Evolutionary conservation across 92 coral and sea anemone genomes (phyloP).

Genomic region (Bergia sp.): DNA sequence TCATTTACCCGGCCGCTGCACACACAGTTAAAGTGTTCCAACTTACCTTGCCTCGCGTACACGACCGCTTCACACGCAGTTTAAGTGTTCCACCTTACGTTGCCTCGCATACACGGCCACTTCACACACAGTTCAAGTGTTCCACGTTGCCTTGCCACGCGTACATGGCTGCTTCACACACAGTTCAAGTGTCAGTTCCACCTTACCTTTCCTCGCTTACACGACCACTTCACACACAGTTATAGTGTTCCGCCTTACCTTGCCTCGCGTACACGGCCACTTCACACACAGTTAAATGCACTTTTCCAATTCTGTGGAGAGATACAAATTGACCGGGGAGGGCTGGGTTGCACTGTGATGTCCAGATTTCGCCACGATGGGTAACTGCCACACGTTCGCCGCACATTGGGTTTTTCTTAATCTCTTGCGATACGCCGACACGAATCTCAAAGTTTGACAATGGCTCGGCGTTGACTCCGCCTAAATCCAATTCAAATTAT

Average conservation of each 20-base stretch:
- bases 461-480: constrained; percentile 57
- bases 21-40: too few relatives aligned
- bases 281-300: constrained; percentile 67
- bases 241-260: constrained; percentile 33
- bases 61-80: too few relatives aligned
- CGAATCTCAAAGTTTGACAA: constrained; percentile 69
- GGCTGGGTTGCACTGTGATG: constrained; percentile 75
- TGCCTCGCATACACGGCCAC: constrained; percentile 83
- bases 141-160: too few relatives aligned
- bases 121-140: constrained; percentile 57
- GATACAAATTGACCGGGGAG: constrained; percentile 79
- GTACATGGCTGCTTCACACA: too few relatives aligned
- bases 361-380: constrained; percentile 75
- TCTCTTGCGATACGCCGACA: constrained; percentile 67
- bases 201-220: too few relatives aligned
- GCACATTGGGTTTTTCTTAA: constrained; percentile 77
- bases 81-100: constrained; percentile 30
- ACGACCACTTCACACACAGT: too few relatives aligned
- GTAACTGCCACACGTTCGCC: constrained; percentile 73
- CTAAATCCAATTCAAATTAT: not conserved
- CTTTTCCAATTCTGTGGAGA: constrained; percentile 66
- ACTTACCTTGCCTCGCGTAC: too few relatives aligned
- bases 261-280: constrained; percentile 83
- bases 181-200: too few relatives aligned
- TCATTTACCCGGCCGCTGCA: too few relatives aligned